These are phyloP conservation scores for Poeciliopsis occidentalis DNA, from an alignment of 2,113 vertebrate genomes.

Conservation along the genomic window DNA sequence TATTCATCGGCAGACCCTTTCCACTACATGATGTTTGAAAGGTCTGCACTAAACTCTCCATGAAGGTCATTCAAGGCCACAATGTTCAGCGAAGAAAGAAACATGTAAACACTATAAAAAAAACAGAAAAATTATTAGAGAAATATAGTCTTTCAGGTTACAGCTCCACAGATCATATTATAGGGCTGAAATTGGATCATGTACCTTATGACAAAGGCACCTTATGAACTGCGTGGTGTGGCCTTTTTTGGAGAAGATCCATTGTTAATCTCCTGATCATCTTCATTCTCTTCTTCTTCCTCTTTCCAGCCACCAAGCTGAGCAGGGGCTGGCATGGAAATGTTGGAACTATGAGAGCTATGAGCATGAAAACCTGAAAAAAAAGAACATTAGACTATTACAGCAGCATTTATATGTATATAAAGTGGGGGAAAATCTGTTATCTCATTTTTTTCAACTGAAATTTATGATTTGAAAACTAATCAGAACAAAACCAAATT, in stretches of 20 bases:
- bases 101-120: slow-evolving; percentile 73
- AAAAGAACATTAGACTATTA: background rate
- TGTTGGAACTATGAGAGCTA: slow-evolving; percentile 46
- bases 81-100: slow-evolving; percentile 70
- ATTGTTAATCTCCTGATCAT: slow-evolving; percentile 75
- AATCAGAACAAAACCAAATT: background rate
- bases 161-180: slow-evolving; percentile 8
- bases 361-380: slow-evolving; percentile 45
- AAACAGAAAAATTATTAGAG: slow-evolving; percentile 24
- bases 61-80: slow-evolving; percentile 81
- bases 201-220: slow-evolving; percentile 76
- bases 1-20: slow-evolving; percentile 53
- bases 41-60: slow-evolving; percentile 67
- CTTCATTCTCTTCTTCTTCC: slow-evolving; percentile 73
- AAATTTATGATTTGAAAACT: background rate
- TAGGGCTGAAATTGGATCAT: slow-evolving; percentile 11
- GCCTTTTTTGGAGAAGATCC: slow-evolving; percentile 65
- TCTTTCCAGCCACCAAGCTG: slow-evolving; percentile 81
- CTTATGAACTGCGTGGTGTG: slow-evolving; percentile 72
- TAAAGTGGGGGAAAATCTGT: background rate
- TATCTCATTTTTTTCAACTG: background rate
- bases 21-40: slow-evolving; percentile 47
- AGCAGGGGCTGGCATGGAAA: slow-evolving; percentile 58
- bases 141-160: slow-evolving; percentile 9
- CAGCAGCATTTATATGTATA: background rate